phyloP scores from a whole-genome alignment of 2,888 invertebrate species.

The Tortricodes alternella region DNA sequence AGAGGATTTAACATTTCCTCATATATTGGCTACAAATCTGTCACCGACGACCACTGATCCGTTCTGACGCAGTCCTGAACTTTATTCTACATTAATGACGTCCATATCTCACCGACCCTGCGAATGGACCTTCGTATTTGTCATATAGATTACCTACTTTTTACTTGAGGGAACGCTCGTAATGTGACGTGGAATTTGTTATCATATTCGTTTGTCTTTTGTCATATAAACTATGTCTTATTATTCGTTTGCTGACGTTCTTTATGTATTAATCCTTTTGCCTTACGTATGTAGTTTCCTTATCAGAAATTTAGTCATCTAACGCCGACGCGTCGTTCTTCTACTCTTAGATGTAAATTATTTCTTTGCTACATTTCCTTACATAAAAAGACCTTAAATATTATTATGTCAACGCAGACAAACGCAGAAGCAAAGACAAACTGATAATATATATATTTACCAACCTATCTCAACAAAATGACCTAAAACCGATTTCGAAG shows the following conservation, averaged over 20 bases:
- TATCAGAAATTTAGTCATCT: no score
- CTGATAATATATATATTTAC: conserved; percentile 34
- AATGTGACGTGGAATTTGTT: conserved; percentile 53
- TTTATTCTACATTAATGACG: conserved; percentile 70
- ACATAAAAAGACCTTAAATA: no score
- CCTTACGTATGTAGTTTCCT: no score
- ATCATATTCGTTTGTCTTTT: conserved; percentile 30
- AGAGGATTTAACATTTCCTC: no score
- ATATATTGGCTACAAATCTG: conserved; percentile 37
- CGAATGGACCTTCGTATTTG: conserved; percentile 67
- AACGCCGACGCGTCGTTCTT: no score
- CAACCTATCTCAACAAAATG: conserved; percentile 42
- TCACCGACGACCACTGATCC: conserved; percentile 57
- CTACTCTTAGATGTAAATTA: no score
- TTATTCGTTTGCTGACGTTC: not conserved
- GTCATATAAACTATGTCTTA: conserved; percentile 10
- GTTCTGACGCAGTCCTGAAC: conserved; percentile 56
- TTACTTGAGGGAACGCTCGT: conserved; percentile 45
- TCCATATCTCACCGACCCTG: conserved; percentile 62
- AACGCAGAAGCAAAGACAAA: conserved; percentile 34
- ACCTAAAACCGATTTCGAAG: conserved; percentile 38
- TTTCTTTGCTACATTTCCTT: no score
- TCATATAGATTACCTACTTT: conserved; percentile 73
- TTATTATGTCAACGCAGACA: no score
- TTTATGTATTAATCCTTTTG: conserved; percentile 17